A percentile compares a stretch with the other conserved stretches of the same genome.
These are phyloP conservation scores for Drosophila acutilabella DNA, from an alignment of 2,888 invertebrate species.

Conservation along the genomic window DNA sequence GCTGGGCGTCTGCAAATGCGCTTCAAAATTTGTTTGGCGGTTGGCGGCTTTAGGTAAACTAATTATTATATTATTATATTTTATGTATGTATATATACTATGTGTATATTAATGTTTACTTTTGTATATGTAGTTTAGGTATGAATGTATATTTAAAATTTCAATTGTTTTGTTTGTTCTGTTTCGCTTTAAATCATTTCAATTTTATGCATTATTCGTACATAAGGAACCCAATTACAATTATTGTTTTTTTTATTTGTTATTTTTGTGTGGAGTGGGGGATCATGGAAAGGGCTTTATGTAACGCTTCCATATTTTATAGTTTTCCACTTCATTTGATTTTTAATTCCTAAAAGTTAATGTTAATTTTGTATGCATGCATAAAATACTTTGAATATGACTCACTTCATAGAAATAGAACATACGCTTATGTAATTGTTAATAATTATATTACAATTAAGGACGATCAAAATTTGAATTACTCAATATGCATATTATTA, in stretches of 20 bases:
- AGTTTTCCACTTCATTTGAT: constrained; percentile 30
- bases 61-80: constrained; percentile 47
- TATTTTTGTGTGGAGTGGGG: not conserved
- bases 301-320: constrained; percentile 25
- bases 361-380: constrained; percentile 62
- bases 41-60: constrained; percentile 61
- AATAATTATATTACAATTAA: constrained; percentile 57
- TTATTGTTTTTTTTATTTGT: constrained; percentile 23
- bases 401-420: constrained; percentile 63
- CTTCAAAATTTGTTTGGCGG: constrained; percentile 77
- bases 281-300: not conserved
- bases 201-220: constrained; percentile 55
- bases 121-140: constrained; percentile 39
- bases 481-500: constrained; percentile 29
- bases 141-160: constrained; percentile 58
- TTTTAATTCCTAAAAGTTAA: constrained; percentile 53
- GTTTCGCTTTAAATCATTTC: constrained; percentile 43
- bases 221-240: constrained; percentile 76
- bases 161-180: constrained; percentile 55
- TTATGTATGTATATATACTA: constrained; percentile 26
- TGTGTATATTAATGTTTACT: constrained; percentile 34
- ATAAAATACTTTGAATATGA: constrained; percentile 66
- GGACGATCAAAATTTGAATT: constrained; percentile 68
- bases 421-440: constrained; percentile 42
- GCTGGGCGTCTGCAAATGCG: constrained; percentile 78